Evolutionary conservation across 2,888 invertebrate species (phyloP).

Genomic region (Allacma fusca): DNA sequence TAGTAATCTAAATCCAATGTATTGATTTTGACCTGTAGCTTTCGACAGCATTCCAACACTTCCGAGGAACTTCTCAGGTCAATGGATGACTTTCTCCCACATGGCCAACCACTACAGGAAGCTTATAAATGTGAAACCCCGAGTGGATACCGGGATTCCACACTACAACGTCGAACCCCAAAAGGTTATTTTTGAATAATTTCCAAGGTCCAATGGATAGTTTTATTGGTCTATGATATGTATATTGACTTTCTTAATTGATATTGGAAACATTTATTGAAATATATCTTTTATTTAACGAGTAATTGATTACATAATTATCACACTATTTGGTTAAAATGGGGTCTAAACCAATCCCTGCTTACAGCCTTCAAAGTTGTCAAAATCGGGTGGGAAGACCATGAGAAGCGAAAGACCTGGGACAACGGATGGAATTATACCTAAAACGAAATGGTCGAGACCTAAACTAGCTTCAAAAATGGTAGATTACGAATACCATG

Average conservation of each 20-base stretch:
- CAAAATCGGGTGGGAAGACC: not conserved
- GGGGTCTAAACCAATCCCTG: too few species aligned
- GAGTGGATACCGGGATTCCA: slow-evolving; percentile 50
- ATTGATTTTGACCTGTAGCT: slow-evolving; percentile 16
- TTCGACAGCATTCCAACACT: slow-evolving; percentile 43
- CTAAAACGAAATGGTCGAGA: slow-evolving; percentile 33
- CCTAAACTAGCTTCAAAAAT: slow-evolving; percentile 36
- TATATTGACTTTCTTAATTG: too few species aligned
- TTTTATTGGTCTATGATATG: too few species aligned
- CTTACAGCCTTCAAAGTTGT: not conserved
- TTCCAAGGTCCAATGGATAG: too few species aligned
- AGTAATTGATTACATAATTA: too few species aligned
- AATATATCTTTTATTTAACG: too few species aligned
- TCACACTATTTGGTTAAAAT: too few species aligned
- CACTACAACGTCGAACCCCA: not conserved
- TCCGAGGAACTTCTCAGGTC: slow-evolving; percentile 50
- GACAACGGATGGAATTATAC: not conserved
- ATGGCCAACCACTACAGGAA: slow-evolving; percentile 61
- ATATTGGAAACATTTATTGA: too few species aligned
- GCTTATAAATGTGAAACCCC: slow-evolving; percentile 58
- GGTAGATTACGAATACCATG: slow-evolving; percentile 38
- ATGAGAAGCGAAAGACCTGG: not conserved
- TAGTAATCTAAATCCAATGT: slow-evolving; percentile 8
- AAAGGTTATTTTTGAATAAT: not conserved
- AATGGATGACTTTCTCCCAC: slow-evolving; percentile 60